These are phyloP conservation scores for Ailuropoda melanoleuca DNA, from an alignment of 2,113 vertebrate species.

Conservation along the genomic window DNA sequence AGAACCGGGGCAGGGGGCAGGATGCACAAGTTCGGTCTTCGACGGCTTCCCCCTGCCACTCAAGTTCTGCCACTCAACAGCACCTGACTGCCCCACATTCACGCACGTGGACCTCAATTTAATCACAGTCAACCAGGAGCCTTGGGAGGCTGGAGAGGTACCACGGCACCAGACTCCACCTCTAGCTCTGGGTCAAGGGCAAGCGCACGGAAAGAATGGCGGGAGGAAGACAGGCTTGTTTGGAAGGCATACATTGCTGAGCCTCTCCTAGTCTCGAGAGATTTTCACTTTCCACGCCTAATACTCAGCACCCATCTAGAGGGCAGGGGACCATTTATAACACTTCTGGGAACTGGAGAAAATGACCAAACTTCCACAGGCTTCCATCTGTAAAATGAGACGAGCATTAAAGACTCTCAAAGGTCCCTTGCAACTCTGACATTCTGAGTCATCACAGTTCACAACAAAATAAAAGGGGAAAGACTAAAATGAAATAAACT, in stretches of 20 bases:
- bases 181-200: background rate
- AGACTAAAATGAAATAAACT: background rate
- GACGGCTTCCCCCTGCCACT: background rate
- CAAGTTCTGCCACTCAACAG: background rate
- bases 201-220: background rate
- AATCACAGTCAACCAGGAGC: background rate
- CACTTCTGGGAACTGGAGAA: background rate
- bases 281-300: background rate
- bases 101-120: background rate
- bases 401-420: background rate
- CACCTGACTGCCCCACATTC: background rate
- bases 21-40: accelerated
- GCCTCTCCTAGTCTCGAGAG: background rate
- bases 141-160: background rate
- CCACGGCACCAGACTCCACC: accelerated
- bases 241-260: background rate
- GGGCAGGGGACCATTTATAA: background rate
- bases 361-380: background rate
- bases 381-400: conserved; percentile 36
- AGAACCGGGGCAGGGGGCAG: background rate
- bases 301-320: background rate
- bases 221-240: background rate
- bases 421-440: conserved; percentile 22
- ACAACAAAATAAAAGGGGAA: background rate
- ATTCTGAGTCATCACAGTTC: conserved; percentile 38